Evolutionary conservation across 2,113 vertebrate species (phyloP).

Genomic region (Eulemur rufifrons): DNA sequence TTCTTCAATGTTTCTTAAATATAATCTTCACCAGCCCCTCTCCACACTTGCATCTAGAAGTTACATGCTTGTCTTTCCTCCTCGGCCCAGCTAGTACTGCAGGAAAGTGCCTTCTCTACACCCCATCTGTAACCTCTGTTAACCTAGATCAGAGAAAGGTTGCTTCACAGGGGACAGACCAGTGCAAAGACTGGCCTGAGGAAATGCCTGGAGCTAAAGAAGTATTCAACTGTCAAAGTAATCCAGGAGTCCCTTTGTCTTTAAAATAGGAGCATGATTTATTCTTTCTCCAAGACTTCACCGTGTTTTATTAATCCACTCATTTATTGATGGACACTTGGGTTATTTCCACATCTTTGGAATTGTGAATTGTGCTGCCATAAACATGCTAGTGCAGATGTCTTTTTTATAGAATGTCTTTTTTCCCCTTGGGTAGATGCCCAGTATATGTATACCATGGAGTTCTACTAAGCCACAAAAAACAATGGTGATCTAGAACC

Average conservation of each 20-base stretch:
- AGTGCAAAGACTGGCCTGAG: not conserved
- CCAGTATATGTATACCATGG: no score
- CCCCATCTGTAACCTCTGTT: not conserved
- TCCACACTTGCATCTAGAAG: not conserved
- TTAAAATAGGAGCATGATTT: not conserved
- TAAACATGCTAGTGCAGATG: no score
- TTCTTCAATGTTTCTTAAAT: not conserved
- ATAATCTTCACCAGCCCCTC: not conserved
- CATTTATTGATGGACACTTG: no score
- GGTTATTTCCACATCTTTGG: no score
- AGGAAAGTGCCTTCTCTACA: not conserved
- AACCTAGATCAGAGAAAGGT: constrained; percentile 5
- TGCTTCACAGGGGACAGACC: not conserved
- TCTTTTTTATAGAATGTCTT: no score
- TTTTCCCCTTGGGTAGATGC: no score
- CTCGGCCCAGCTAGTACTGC: not conserved
- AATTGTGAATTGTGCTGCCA: no score
- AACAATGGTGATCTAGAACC: no score
- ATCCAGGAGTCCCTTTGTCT: not conserved
- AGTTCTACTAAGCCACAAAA: no score
- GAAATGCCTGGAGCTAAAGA: not conserved
- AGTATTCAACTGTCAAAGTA: not conserved
- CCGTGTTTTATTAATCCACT: no score
- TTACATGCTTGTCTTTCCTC: not conserved
- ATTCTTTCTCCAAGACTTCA: not conserved